Conservation (phyloP, 2,113 vertebrate genomes). For the Polyodon spathula region DNA sequence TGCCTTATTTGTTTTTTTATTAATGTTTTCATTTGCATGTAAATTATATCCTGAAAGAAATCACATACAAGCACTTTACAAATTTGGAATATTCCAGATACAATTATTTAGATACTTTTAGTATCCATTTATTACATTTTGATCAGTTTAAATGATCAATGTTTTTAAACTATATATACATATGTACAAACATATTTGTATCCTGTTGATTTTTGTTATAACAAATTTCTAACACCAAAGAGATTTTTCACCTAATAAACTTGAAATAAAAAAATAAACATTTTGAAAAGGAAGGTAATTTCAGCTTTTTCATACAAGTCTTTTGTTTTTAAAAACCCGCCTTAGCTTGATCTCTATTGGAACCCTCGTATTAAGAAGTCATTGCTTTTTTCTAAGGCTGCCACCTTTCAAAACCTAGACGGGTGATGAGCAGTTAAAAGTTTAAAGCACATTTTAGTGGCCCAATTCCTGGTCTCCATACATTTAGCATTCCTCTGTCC, state of each 20-base stretch:
- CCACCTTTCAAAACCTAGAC: too few relatives aligned
- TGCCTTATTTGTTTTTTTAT: constrained; percentile 48
- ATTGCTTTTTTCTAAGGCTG: too few relatives aligned
- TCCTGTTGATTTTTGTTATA: constrained; percentile 39
- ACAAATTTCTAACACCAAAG: constrained; percentile 54
- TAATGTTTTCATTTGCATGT: background rate
- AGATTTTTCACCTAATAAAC: constrained; percentile 46
- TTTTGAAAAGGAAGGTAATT: constrained; percentile 39
- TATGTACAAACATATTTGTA: constrained; percentile 49
- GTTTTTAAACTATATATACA: constrained; percentile 12
- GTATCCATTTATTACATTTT: constrained; percentile 69
- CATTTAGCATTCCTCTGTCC: too few relatives aligned
- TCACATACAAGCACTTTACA: constrained; percentile 93
- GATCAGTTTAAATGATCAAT: constrained; percentile 97
- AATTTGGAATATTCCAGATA: constrained; percentile 85
- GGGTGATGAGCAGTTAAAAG: too few relatives aligned
- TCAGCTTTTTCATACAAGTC: constrained; percentile 32
- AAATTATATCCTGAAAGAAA: constrained; percentile 44
- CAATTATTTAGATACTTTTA: constrained; percentile 75
- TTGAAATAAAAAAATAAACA: constrained; percentile 43
- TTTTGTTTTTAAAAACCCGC: constrained; percentile 15
- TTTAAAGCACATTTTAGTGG: too few relatives aligned
- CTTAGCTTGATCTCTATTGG: too few relatives aligned
- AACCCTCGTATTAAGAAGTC: too few relatives aligned
- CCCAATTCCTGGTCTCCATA: too few relatives aligned